A percentile compares a stretch with the other conserved stretches of the same genome.
Evolutionary conservation across 2,888 invertebrate genomes (phyloP).

Genomic region (Tyria jacobaeae): DNA sequence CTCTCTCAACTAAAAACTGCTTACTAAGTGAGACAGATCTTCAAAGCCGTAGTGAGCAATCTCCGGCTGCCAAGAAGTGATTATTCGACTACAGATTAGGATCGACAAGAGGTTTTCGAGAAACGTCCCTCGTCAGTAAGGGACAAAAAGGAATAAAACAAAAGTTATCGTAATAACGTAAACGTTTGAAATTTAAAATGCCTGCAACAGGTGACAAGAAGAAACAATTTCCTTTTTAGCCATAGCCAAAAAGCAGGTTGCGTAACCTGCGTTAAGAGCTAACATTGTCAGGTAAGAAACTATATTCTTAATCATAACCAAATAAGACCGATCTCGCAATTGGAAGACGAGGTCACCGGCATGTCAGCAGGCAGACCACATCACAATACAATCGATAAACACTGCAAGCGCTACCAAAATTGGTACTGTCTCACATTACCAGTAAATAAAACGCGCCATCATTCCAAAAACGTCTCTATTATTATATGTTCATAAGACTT

Average conservation of each 20-base stretch:
- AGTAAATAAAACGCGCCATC: slow-evolving; percentile 42
- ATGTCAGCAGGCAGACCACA: slow-evolving; percentile 57
- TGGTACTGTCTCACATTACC: slow-evolving; percentile 63
- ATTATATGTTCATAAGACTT: slow-evolving; percentile 26
- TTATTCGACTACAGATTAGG: too few species aligned
- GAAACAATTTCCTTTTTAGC: not conserved
- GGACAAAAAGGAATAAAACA: too few species aligned
- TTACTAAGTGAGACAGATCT: too few species aligned
- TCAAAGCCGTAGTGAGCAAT: too few species aligned
- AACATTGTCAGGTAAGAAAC: slow-evolving; percentile 25
- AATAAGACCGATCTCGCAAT: slow-evolving; percentile 67
- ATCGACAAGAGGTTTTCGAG: too few species aligned
- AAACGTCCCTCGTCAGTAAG: too few species aligned
- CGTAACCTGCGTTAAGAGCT: slow-evolving; percentile 12
- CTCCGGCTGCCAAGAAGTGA: too few species aligned
- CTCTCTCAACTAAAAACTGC: too few species aligned
- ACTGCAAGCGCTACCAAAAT: slow-evolving; percentile 74
- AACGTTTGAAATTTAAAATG: too few species aligned
- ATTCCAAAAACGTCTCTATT: slow-evolving; percentile 28
- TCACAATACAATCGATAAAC: slow-evolving; percentile 72
- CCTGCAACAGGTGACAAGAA: not conserved
- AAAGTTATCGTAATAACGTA: too few species aligned
- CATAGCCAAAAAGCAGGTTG: not conserved
- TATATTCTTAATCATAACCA: slow-evolving; percentile 61
- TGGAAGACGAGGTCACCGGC: slow-evolving; percentile 66